Conservation (phyloP, 1,140 invertebrate genomes). For the Cecropterus lyciades region DNA sequence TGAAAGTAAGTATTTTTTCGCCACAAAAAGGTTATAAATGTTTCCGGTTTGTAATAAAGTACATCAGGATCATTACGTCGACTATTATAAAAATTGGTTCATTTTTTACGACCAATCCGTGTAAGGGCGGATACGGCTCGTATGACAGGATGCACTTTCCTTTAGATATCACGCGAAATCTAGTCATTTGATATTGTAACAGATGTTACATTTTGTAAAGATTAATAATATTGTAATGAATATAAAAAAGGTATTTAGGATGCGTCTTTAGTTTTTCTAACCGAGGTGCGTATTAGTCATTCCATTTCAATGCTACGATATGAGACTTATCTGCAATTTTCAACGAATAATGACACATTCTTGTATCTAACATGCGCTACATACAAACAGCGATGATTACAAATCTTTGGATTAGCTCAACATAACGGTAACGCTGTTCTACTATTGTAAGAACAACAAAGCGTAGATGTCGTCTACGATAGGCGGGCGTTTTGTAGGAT, state of each 20-base stretch:
- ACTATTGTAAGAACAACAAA: conserved; percentile 43
- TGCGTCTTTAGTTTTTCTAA: too few species aligned
- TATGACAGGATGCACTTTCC: conserved; percentile 80
- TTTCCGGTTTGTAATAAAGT: conserved; percentile 80
- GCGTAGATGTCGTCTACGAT: conserved; percentile 63
- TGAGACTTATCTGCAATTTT: not conserved
- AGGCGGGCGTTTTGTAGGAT: conserved; percentile 66
- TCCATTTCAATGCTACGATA: too few species aligned
- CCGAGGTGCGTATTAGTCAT: too few species aligned
- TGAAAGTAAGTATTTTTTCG: conserved; percentile 55
- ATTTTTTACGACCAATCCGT: conserved; percentile 76
- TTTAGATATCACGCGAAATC: conserved; percentile 69
- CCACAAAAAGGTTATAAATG: conserved; percentile 70
- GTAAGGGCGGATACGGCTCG: conserved; percentile 76
- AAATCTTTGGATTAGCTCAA: conserved; percentile 8
- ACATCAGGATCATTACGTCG: conserved; percentile 62
- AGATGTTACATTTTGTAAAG: conserved; percentile 52
- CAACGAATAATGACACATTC: conserved; percentile 6
- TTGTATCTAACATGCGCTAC: conserved; percentile 10
- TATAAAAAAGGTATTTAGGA: too few species aligned
- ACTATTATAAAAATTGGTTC: conserved; percentile 80
- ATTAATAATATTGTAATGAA: conserved; percentile 2
- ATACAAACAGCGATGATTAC: conserved; percentile 6
- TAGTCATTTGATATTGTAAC: conserved; percentile 62
- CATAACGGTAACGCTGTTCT: conserved; percentile 38